phyloP scores from a whole-genome alignment of 2,797 vertebrate species.

The Nannoperca obscura region DNA sequence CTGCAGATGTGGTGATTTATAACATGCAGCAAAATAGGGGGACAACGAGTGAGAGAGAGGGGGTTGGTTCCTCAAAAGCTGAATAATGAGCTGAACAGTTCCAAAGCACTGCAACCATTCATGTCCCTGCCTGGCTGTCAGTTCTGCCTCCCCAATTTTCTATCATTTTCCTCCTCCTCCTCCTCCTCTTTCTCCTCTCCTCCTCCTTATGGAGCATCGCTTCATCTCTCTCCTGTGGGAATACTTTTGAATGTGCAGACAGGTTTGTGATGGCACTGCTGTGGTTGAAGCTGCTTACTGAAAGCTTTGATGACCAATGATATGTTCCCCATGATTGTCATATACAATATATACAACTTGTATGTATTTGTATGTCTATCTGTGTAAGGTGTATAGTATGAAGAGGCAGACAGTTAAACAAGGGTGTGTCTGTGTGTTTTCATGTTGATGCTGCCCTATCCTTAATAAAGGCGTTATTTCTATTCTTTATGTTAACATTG shows the following conservation, averaged over 20 bases:
- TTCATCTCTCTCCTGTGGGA: constrained; percentile 74
- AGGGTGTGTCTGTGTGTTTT: constrained; percentile 42
- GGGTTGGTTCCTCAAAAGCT: constrained; percentile 58
- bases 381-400: constrained; percentile 6
- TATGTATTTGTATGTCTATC: constrained; percentile 20
- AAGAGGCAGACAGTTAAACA: constrained; percentile 19
- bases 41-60: constrained; percentile 46
- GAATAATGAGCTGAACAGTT: constrained; percentile 80
- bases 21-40: constrained; percentile 57
- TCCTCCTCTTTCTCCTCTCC: constrained; percentile 24
- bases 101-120: constrained; percentile 64
- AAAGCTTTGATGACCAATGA: constrained; percentile 74
- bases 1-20: constrained; percentile 74
- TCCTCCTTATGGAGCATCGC: constrained; percentile 61
- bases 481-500: background rate
- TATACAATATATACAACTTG: constrained; percentile 41
- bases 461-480: background rate
- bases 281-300: constrained; percentile 61
- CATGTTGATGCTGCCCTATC: background rate
- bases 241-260: constrained; percentile 74
- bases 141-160: constrained; percentile 71
- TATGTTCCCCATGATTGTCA: constrained; percentile 60
- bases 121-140: constrained; percentile 72
- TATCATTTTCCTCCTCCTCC: constrained; percentile 55
- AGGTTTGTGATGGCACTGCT: constrained; percentile 73